phyloP scores from a whole-genome alignment of 2,888 invertebrate genomes.

The Automeris io region DNA sequence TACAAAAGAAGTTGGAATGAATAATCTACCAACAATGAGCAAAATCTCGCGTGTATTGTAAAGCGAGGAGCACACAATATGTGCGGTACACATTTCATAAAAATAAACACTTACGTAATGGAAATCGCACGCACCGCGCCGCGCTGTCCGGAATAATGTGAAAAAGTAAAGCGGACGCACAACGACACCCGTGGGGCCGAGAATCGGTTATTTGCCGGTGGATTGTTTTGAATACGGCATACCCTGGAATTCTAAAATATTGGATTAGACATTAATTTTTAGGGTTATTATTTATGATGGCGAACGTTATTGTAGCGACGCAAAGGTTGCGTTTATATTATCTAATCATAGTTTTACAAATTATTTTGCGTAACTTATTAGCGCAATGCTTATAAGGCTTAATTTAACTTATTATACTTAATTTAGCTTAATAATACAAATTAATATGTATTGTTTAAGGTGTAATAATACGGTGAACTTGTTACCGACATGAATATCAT shows the following conservation, averaged over 20 bases:
- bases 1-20: conserved; percentile 29
- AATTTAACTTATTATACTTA: no score
- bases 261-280: conserved; percentile 32
- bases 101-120: conserved; percentile 70
- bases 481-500: no score
- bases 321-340: no score
- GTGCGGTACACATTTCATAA: conserved; percentile 55
- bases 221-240: conserved; percentile 67
- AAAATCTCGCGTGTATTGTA: conserved; percentile 45
- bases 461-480: no score
- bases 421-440: no score
- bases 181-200: conserved; percentile 63
- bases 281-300: no score
- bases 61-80: conserved; percentile 36
- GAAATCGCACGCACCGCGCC: conserved; percentile 40
- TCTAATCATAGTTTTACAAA: no score
- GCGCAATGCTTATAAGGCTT: no score
- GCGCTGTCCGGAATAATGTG: conserved; percentile 17
- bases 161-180: conserved; percentile 60
- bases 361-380: no score
- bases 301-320: no score
- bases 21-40: conserved; percentile 10
- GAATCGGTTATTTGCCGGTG: conserved; percentile 69
- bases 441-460: no score
- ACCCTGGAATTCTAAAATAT: conserved; percentile 30